Base-by-base conservation (phyloP, 1,140 invertebrate species). In the Ceratina japonica region DNA sequence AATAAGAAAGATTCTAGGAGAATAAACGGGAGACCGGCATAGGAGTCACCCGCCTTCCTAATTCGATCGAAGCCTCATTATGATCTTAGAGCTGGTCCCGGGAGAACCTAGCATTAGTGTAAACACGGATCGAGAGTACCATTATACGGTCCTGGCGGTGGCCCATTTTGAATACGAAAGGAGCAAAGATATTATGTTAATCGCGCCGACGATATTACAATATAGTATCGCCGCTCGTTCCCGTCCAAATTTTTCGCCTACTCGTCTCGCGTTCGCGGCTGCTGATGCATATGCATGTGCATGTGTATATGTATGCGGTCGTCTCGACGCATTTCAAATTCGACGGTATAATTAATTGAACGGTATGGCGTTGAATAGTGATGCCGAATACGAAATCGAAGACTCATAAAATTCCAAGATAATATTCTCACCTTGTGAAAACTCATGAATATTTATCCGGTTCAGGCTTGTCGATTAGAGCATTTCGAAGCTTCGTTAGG, bases 171-270 rank as follows among this genome's bases (percentile, higher is more conserved):
- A 90, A 91, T 91, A 89, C 88, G 82, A 90, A 90, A 90, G 84
- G 64, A 87, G 87, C 87, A 87, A 78, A 86, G 87, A 89, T 90
- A 91, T 91, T 91, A 91, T 91, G 89, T 87, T 91, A 91, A 91
- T 91, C 75, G 81, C 31, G 61, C 75, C 64, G 81, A 65, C 84
- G 85, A 87, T 85, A 89, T 89, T 89, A 86, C 83, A 84, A 86
- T 88, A 86, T 82, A 70, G 64, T 81, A 70, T 77, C 83, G 81
- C 59, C 68, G 75, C 70, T 22, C 75, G 71, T 54, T 82, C 85
- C 75, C 76, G 74, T 61, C 80, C 62, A 58, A 70, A 80, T 58
- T 86, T 86, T 84, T 84, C 82, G 85, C 85, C 81, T 80, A 84
- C 81, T 79, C 83, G n/a, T 51, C 49, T n/a, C 56, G 31, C n/a